Evolutionary conservation across 2,888 invertebrate species (phyloP).

Genomic region (Campoletis raptor): DNA sequence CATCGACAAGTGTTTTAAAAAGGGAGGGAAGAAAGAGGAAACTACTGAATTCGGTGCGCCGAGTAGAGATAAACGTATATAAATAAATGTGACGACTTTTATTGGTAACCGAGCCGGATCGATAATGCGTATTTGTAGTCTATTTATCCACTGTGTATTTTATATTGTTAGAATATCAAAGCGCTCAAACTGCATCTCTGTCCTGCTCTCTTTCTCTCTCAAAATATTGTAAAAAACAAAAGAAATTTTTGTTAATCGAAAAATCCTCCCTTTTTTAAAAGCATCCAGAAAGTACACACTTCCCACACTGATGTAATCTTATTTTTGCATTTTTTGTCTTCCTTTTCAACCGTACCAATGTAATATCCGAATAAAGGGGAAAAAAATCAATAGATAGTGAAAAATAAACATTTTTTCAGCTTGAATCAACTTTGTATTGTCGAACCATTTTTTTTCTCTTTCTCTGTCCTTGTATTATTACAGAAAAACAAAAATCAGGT

Average conservation of each 20-base stretch:
- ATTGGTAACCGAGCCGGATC: conserved; percentile 36
- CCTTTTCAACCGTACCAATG: conserved; percentile 45
- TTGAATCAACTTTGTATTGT: conserved; percentile 11
- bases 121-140: conserved; percentile 26
- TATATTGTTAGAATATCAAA: conserved; percentile 21
- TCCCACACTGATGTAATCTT: conserved; percentile 38
- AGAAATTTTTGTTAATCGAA: conserved; percentile 20
- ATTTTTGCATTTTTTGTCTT: conserved; percentile 41
- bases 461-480: background rate
- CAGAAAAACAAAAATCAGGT: background rate
- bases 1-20: conserved; percentile 43
- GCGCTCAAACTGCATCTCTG: conserved; percentile 18
- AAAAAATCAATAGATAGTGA: conserved; percentile 43
- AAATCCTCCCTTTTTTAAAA: conserved; percentile 45
- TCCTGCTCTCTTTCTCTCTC: conserved; percentile 9
- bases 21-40: background rate
- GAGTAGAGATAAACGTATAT: conserved; percentile 17
- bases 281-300: conserved; percentile 7
- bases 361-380: conserved; percentile 54
- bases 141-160: conserved; percentile 40
- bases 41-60: conserved; percentile 36
- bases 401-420: conserved; percentile 53
- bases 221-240: background rate
- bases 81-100: conserved; percentile 20
- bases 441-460: background rate